Evolutionary conservation across 2,113 vertebrate genomes (phyloP).

Genomic region (Pelvicachromis taeniatus): DNA sequence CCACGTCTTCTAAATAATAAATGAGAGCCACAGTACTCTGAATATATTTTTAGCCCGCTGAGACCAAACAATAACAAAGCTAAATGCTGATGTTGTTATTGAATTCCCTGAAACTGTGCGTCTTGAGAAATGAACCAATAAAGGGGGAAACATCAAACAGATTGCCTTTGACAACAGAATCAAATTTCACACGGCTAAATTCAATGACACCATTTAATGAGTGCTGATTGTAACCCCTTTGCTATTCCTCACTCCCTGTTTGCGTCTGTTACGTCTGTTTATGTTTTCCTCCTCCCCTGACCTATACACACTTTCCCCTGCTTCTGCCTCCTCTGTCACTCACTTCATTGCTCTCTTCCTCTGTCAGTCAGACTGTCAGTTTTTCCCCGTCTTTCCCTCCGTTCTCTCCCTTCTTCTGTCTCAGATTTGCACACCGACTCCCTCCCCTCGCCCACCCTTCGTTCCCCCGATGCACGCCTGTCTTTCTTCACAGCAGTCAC

Average conservation of each 20-base stretch:
- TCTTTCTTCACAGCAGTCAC: conserved; percentile 4
- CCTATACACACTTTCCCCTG: neutral
- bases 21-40: neutral
- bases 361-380: conserved; percentile 3
- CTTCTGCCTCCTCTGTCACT: neutral
- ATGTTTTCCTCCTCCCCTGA: neutral
- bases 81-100: conserved; percentile 35
- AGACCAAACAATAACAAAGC: conserved; percentile 29
- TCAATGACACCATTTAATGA: conserved; percentile 30
- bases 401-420: neutral
- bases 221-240: conserved; percentile 1
- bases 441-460: neutral
- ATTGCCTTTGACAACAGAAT: conserved; percentile 22
- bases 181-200: conserved; percentile 19
- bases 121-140: conserved; percentile 38
- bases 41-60: neutral
- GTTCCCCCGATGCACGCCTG: neutral
- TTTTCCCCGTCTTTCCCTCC: neutral
- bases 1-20: conserved; percentile 15
- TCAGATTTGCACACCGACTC: neutral
- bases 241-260: neutral
- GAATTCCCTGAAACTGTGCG: neutral
- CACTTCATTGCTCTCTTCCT: neutral
- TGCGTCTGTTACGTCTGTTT: neutral
- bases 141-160: conserved; percentile 6